phyloP scores from a whole-genome alignment of 2,888 invertebrate species.

The Deroplatys truncata region DNA sequence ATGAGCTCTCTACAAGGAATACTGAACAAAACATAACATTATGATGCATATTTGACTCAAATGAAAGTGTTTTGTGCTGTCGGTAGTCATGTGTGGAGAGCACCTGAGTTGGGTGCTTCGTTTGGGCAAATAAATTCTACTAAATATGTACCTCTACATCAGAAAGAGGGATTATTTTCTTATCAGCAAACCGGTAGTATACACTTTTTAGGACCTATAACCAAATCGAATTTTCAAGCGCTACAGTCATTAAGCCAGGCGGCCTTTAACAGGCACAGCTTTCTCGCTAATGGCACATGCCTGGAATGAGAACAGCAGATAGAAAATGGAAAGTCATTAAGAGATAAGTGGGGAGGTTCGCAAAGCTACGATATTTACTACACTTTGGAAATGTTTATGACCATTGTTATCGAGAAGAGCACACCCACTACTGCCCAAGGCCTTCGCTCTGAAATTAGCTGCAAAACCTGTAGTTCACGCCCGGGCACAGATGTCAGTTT shows the following conservation, averaged over 20 bases:
- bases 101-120: too few species aligned
- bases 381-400: background rate
- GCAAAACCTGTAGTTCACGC: background rate
- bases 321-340: background rate
- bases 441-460: background rate
- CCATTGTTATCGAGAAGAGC: background rate
- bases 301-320: background rate
- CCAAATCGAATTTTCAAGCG: background rate
- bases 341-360: background rate
- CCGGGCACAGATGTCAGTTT: background rate
- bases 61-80: too few species aligned
- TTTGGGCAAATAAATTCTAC: too few species aligned
- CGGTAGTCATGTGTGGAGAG: too few species aligned
- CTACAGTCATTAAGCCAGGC: background rate
- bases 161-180: too few species aligned
- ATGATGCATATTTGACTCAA: too few species aligned
- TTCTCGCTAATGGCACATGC: background rate
- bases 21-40: too few species aligned
- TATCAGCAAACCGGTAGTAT: too few species aligned
- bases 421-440: background rate
- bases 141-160: too few species aligned
- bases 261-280: background rate
- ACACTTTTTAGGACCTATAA: too few species aligned
- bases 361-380: background rate
- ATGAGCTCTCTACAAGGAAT: too few species aligned